Conservation (phyloP, 1,140 invertebrate genomes). For the Drosophila nannoptera region DNA sequence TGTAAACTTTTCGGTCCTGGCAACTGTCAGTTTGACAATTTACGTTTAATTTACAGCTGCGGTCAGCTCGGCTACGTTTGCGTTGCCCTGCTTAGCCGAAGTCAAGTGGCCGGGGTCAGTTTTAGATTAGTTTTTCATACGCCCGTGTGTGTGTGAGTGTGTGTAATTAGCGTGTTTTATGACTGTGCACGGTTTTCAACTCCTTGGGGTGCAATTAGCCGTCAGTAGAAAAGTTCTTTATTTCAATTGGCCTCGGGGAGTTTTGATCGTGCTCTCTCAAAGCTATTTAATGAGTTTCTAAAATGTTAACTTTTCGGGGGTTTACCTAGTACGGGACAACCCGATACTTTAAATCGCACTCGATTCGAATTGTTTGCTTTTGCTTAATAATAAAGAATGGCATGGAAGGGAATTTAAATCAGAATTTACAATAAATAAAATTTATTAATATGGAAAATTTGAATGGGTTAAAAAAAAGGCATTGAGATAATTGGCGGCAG, state of each 20-base stretch:
- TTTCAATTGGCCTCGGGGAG: conserved; percentile 59
- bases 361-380: background rate
- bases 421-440: too few relatives aligned
- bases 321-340: background rate
- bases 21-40: conserved; percentile 65
- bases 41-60: conserved; percentile 72
- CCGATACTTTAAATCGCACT: background rate
- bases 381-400: too few relatives aligned
- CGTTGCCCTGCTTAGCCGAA: conserved; percentile 29
- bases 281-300: conserved; percentile 6
- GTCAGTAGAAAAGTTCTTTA: conserved; percentile 54
- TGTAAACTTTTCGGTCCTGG: conserved; percentile 44
- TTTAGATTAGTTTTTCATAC: conserved; percentile 70
- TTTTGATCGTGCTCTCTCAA: conserved; percentile 16
- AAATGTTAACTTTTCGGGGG: background rate
- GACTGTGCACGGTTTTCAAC: conserved; percentile 48
- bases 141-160: conserved; percentile 28
- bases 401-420: too few relatives aligned
- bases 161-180: conserved; percentile 74
- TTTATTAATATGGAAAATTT: too few relatives aligned
- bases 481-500: too few relatives aligned
- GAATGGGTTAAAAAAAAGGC: too few relatives aligned
- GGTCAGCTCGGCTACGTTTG: conserved; percentile 43
- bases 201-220: conserved; percentile 70
- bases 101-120: conserved; percentile 66